Evolutionary conservation across 2,888 invertebrate species (phyloP).

Genomic region (Drosophila fungiperda): DNA sequence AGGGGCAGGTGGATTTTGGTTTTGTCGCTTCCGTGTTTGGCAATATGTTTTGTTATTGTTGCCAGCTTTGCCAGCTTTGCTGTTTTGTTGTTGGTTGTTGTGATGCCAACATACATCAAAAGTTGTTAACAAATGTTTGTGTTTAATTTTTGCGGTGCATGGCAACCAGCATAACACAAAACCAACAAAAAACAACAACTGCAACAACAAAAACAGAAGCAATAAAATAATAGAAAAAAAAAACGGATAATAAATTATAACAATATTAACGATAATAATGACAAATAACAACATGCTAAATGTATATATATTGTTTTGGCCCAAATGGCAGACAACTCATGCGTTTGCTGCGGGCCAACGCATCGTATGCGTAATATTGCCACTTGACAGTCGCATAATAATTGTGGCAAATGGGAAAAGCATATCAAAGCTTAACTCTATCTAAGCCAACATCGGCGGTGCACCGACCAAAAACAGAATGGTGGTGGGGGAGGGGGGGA

Average conservation of each 20-base stretch:
- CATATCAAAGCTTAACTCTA: background rate
- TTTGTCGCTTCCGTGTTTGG: conserved; percentile 34
- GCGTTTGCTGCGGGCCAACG: conserved; percentile 26
- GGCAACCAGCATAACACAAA: conserved; percentile 41
- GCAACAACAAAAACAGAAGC: background rate
- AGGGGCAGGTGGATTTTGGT: conserved; percentile 14
- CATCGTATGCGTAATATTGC: conserved; percentile 69
- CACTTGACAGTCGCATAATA: conserved; percentile 56
- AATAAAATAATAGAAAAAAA: conserved; percentile 23
- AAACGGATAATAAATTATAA: conserved; percentile 38
- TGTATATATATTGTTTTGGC: conserved; percentile 48
- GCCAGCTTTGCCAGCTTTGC: background rate
- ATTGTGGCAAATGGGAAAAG: conserved; percentile 2
- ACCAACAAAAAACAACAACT: background rate
- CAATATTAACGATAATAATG: conserved; percentile 35
- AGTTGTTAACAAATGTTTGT: conserved; percentile 69
- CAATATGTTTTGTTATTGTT: conserved; percentile 28
- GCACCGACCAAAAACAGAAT: background rate
- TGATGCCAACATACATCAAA: conserved; percentile 35
- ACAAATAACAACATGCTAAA: conserved; percentile 46
- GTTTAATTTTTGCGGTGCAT: conserved; percentile 68
- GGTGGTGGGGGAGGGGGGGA: no score
- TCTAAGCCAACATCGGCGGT: conserved; percentile 19
- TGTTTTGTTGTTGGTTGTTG: conserved; percentile 1
- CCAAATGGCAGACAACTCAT: conserved; percentile 61